These are phyloP conservation scores for Drosophila fungiperda DNA, from an alignment of 2,888 invertebrate species.

Conservation along the genomic window DNA sequence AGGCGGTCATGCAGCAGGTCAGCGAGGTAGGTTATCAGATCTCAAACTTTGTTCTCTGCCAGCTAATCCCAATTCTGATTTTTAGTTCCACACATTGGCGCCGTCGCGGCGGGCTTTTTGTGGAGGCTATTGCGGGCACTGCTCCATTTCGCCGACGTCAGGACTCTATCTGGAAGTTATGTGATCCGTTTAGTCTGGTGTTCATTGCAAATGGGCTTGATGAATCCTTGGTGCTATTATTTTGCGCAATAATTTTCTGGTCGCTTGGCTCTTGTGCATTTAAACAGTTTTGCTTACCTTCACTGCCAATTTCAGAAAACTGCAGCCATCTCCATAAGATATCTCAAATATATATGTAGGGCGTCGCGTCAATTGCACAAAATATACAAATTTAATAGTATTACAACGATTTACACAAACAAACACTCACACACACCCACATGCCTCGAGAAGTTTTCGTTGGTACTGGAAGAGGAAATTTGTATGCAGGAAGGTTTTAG, in stretches of 20 bases:
- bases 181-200: slow-evolving; percentile 86
- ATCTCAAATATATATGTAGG: not conserved
- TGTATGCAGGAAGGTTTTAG: not conserved
- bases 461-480: slow-evolving; percentile 2
- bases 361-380: slow-evolving; percentile 33
- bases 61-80: not conserved
- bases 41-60: not conserved
- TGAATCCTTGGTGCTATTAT: slow-evolving; percentile 54
- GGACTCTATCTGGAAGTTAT: slow-evolving; percentile 82
- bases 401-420: slow-evolving; percentile 47
- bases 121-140: slow-evolving; percentile 91
- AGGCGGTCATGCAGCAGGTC: slow-evolving; percentile 76
- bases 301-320: slow-evolving; percentile 20
- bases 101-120: slow-evolving; percentile 88
- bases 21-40: slow-evolving; percentile 70
- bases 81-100: slow-evolving; percentile 85
- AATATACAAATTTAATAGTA: slow-evolving; percentile 56
- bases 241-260: slow-evolving; percentile 12
- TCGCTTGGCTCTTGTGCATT: slow-evolving; percentile 43
- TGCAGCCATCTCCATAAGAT: slow-evolving; percentile 23
- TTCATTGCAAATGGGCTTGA: slow-evolving; percentile 34
- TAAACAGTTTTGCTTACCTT: slow-evolving; percentile 26
- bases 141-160: slow-evolving; percentile 84
- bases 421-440: slow-evolving; percentile 14
- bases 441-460: slow-evolving; percentile 2